Conservation (phyloP, 2,113 vertebrate genomes). For the Danio rerio region GRCz12tu NC_133180.1:9532501-9533000, state of each 20-base stretch:
- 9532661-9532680: neutral
- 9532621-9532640: neutral
- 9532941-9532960: too few relatives aligned
- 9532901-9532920: neutral
- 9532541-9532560: too few relatives aligned
- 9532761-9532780: neutral
- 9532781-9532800: conserved; percentile 9
- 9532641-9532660: neutral
- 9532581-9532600: too few relatives aligned
- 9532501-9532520: too few relatives aligned
- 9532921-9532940: neutral
- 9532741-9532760: conserved; percentile 5
- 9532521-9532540: too few relatives aligned
- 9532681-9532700: neutral
- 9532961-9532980: too few relatives aligned
- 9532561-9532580: too few relatives aligned
- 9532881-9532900: neutral
- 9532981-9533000: too few relatives aligned
- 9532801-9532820: neutral
- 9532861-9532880: neutral
- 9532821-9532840: too few relatives aligned
- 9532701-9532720: neutral
- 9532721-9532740: neutral
- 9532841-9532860: neutral
- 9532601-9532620: neutral